phyloP scores from a whole-genome alignment of 1,140 invertebrate genomes.

The Frieseomelitta varia region DNA sequence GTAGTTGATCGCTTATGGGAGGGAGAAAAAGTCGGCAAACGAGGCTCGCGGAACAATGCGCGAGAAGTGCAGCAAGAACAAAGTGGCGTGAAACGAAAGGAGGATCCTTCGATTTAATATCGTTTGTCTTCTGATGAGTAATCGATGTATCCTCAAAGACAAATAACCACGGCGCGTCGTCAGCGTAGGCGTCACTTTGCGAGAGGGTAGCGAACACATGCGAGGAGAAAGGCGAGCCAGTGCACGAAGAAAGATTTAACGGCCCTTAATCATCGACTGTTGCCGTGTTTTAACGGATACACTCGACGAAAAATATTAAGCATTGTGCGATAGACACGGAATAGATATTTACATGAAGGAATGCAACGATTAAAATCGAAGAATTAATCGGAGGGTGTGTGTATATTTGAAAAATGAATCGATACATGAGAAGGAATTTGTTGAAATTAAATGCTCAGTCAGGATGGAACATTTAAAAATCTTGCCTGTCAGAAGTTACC shows the following conservation, averaged over 20 bases:
- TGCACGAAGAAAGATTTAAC: slow-evolving; percentile 52
- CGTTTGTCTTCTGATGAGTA: slow-evolving; percentile 46
- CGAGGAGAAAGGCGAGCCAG: slow-evolving; percentile 12
- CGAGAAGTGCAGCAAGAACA: not conserved
- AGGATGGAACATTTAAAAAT: too few species aligned
- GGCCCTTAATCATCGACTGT: slow-evolving; percentile 59
- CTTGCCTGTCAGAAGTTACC: too few species aligned
- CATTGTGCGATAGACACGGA: not conserved
- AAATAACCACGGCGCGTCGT: slow-evolving; percentile 39
- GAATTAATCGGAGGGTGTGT: rapidly evolving
- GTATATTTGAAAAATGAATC: not conserved
- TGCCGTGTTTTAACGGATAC: not conserved
- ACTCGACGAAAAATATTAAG: not conserved
- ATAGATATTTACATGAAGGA: not conserved
- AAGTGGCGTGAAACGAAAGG: slow-evolving; percentile 10
- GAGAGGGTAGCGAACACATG: slow-evolving; percentile 1
- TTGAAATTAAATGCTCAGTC: too few species aligned
- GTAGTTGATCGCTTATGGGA: not conserved
- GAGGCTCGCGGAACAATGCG: not conserved
- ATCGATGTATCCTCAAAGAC: slow-evolving; percentile 44
- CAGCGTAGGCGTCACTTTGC: slow-evolving; percentile 25
- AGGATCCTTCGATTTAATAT: slow-evolving; percentile 33
- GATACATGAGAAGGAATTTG: too few species aligned
- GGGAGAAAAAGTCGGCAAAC: not conserved
- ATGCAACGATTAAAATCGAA: not conserved